Evolutionary conservation across 23 tunicate genomes (phyloP), one percentile per base, ranked within the genome.

Genomic region (Trididemnum miniatum): DNA sequence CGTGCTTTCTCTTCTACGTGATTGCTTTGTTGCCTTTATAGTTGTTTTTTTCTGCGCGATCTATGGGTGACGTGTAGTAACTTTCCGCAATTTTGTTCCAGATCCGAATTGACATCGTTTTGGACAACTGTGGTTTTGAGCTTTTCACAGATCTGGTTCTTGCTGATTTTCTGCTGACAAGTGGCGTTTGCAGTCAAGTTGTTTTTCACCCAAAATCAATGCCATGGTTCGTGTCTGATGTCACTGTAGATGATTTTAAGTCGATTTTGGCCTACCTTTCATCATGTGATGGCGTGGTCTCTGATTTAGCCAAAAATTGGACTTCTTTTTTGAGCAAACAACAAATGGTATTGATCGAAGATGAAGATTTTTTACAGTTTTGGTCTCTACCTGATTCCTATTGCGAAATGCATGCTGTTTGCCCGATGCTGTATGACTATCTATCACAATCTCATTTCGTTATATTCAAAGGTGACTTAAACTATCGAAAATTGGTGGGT

Each of bases 201-300:
- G 86, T 59, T 2, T 67, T 93, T 38, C 93, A 88, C 59, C 85
- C 91, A 18, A 93, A 93, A 76, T 29, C 44, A 3, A 80, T 93
- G 79, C 98, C 98, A 20, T 93, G 98, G 98, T 93, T 93, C 76
- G 93, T 93, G 29, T 85, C 91, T 71, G 98, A 93, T 49, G 98
- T 93, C 65, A 93, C 89, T 39, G 24, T 54, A 0, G 22, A 35
- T 5, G 98, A 93, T 67, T 81, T 93, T 25, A 33, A 59, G 26
- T 51, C 39, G 34, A 84, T 85, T 12, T 50, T 93, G 1, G 34
- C 52, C 9, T 28, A 59, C 20, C 66, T 93, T 35, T 1, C 49
- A 1, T 65, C 65, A 9, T 24, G 20, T 2, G 20, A 7, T 2
- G 44, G 62, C 1, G 71, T 29, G 20, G 77, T 83, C 3, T 29